Evolutionary conservation across 1,140 invertebrate genomes (phyloP), one percentile per base, ranked within the genome.

Genomic region (Bradynema listronoti): DNA sequence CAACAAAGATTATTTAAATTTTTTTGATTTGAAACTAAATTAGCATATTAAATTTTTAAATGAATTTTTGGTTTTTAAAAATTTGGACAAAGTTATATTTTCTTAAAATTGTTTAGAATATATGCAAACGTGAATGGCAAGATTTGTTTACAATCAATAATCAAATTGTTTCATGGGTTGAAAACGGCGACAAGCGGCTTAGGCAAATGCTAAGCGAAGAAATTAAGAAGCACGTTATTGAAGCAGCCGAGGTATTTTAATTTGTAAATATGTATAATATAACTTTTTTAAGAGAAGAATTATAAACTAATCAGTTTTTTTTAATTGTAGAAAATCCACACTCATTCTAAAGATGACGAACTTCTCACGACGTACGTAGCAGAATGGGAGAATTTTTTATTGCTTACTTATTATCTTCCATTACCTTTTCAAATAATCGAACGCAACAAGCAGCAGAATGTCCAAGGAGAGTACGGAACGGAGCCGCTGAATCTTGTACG

Each of bases 91-190:
- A 58, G 24, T 7, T 57, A 9, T 57, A 7, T 25, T 41, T 58
- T 7, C 6, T 2, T n/a, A 22, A 4, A 24, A 39, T 61, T 16
- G 16, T 36, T 50, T 51, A 69, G 67, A 73, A 69, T 63, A 69
- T 69, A 22, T 47, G 56, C 0, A 73, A 69, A 58, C 25, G 22
- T 19, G 69, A 73, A 53, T 69, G 67, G 67, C 67, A 69, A 14
- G 67, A 73, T 32, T 43, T 69, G 7, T 69, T 69, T 43, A 56
- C 52, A 6, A 69, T 54, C 14, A 73, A 73, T 32, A 69, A 72
- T 43, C 36, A 57, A n/a, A 63, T 69, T 14, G 52, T 58, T 39
- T 65, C 67, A 25, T 69, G 67, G 67, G 65, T 73, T 14, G 30
- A 24, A 6, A 41, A 51, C 16, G 67, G 67, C 9, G 25, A 24